Evolutionary conservation across 2,113 vertebrate species (phyloP).

Genomic region (Anas platyrhynchos): DNA sequence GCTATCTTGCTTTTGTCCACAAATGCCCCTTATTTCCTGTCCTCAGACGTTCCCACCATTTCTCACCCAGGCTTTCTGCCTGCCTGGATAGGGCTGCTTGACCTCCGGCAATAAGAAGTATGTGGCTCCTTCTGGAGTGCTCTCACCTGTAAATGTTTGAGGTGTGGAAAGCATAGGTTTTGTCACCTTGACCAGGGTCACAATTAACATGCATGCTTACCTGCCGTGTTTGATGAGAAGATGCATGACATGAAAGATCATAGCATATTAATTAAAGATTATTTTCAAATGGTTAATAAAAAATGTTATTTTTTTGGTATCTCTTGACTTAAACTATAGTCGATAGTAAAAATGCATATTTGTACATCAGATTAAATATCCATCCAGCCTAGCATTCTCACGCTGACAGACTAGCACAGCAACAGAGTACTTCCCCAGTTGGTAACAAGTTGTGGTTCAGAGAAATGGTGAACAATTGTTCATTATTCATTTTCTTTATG

Average conservation of each 20-base stretch:
- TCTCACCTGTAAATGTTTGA: neutral
- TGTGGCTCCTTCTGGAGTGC: neutral
- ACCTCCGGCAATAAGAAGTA: neutral
- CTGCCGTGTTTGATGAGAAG: neutral
- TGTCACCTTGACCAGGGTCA: neutral
- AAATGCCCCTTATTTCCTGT: neutral
- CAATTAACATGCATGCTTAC: neutral
- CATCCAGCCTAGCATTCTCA: neutral
- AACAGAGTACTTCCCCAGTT: neutral
- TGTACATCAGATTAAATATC: neutral
- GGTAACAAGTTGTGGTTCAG: neutral
- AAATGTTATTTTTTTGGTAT: neutral
- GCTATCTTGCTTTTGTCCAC: neutral
- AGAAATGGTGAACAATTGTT: neutral
- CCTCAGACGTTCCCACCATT: neutral
- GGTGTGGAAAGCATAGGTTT: neutral
- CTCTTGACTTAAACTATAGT: neutral
- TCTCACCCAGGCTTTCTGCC: neutral
- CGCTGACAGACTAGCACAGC: neutral
- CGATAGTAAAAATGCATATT: neutral
- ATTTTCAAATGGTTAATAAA: neutral
- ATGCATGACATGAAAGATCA: neutral
- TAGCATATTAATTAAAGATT: neutral
- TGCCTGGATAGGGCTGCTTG: neutral
- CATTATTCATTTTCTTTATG: neutral